A percentile compares a stretch with the other conserved stretches of the same genome.
Conservation (phyloP, 2,888 invertebrate species). For the Bellardia bayeri region DNA sequence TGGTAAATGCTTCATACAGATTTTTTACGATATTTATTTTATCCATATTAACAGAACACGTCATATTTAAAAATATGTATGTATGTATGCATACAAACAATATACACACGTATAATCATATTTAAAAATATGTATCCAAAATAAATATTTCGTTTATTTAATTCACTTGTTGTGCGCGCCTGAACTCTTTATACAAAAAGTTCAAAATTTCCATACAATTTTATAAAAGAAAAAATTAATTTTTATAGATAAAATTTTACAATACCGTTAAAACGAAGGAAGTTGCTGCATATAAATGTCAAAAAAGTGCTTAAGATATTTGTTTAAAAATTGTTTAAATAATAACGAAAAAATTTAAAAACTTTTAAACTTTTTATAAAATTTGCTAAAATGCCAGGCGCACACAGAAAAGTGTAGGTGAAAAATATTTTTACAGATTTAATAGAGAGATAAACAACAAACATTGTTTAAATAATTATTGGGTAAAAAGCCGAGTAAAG, state of each 20-base stretch:
- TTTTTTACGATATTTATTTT: too few species aligned
- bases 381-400: constrained; percentile 81
- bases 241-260: constrained; percentile 17
- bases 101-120: too few species aligned
- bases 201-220: constrained; percentile 59
- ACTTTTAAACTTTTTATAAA: constrained; percentile 83
- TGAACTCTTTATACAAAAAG: constrained; percentile 66
- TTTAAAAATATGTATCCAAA: background rate
- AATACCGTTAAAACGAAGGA: background rate
- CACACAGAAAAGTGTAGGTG: constrained; percentile 70
- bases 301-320: constrained; percentile 18
- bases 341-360: constrained; percentile 74
- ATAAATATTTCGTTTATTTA: background rate
- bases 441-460: constrained; percentile 1
- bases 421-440: constrained; percentile 20
- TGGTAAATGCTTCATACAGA: too few species aligned
- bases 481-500: constrained; percentile 28
- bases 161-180: constrained; percentile 18
- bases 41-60: too few species aligned
- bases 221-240: constrained; percentile 23
- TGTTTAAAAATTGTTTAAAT: constrained; percentile 42
- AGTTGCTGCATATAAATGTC: background rate
- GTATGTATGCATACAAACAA: too few species aligned
- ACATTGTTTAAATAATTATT: constrained; percentile 34
- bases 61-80: too few species aligned